Evolutionary conservation across 1,140 invertebrate species (phyloP).

Genomic region (Pomacea maculata): DNA sequence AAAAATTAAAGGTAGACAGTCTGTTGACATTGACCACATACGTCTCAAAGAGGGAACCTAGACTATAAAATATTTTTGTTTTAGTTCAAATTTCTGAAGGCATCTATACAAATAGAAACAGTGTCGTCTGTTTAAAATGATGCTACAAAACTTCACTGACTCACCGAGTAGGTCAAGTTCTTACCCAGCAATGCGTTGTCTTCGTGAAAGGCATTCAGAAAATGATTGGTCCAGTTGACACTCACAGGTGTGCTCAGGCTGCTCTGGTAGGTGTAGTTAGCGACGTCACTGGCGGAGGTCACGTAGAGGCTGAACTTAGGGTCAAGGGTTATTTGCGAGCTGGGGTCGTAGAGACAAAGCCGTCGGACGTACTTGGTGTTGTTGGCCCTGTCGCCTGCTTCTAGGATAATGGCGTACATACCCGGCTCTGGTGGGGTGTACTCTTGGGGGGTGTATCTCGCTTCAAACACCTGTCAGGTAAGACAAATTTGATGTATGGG

Average conservation of each 20-base stretch:
- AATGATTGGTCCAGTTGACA: constrained; percentile 30
- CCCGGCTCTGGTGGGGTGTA: constrained; percentile 27
- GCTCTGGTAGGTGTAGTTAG: constrained; percentile 16
- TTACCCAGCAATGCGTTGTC: constrained; percentile 24
- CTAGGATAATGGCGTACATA: constrained; percentile 36
- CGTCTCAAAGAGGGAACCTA: too few relatives aligned
- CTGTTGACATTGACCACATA: too few relatives aligned
- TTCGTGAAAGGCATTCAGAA: constrained; percentile 31
- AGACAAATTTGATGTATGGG: too few relatives aligned
- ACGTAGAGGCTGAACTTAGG: constrained; percentile 78
- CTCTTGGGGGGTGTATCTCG: neutral
- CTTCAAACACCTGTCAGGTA: neutral
- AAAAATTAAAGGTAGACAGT: too few relatives aligned
- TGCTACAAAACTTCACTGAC: too few relatives aligned
- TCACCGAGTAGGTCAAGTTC: too few relatives aligned
- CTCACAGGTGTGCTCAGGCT: neutral
- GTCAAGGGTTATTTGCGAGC: constrained; percentile 80
- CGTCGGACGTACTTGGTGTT: constrained; percentile 30
- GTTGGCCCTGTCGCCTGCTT: constrained; percentile 31
- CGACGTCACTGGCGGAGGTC: constrained; percentile 6
- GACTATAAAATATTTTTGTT: too few relatives aligned
- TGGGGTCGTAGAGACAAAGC: constrained; percentile 31
- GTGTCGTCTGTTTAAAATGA: too few relatives aligned
- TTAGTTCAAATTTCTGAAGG: too few relatives aligned
- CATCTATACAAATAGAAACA: too few relatives aligned